These are phyloP conservation scores for Agriopis aurantiaria DNA, from an alignment of 2,888 invertebrate genomes.

Conservation along the genomic window DNA sequence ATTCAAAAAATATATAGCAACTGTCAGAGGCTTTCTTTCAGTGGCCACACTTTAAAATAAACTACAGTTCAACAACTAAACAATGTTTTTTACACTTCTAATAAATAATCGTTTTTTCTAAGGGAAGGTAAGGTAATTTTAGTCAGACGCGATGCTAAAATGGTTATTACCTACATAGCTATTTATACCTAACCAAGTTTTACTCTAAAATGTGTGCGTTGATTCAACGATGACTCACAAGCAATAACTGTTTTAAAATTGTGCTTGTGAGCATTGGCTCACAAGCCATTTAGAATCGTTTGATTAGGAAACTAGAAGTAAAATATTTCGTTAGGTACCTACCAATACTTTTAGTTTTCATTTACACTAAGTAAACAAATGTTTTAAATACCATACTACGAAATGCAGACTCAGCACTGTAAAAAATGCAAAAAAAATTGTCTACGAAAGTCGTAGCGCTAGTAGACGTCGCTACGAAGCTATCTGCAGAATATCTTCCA, in stretches of 20 bases:
- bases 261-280: too few species aligned
- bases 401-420: background rate
- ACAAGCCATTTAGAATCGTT: background rate
- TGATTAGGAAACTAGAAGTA: background rate
- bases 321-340: background rate
- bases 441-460: conserved; percentile 29
- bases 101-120: too few species aligned
- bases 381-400: background rate
- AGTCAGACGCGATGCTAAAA: background rate
- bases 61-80: too few species aligned
- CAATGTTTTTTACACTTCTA: too few species aligned
- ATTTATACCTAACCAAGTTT: background rate
- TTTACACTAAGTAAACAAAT: background rate
- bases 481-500: background rate
- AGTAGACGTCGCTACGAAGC: conserved; percentile 31
- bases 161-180: background rate
- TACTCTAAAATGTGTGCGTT: background rate
- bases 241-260: too few species aligned
- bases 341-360: background rate
- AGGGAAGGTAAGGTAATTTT: background rate
- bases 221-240: background rate
- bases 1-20: too few species aligned
- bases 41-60: too few species aligned
- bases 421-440: conserved; percentile 15
- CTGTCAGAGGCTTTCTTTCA: too few species aligned